phyloP scores from a whole-genome alignment of 2,888 invertebrate genomes.

The Limnephilus marmoratus region DNA sequence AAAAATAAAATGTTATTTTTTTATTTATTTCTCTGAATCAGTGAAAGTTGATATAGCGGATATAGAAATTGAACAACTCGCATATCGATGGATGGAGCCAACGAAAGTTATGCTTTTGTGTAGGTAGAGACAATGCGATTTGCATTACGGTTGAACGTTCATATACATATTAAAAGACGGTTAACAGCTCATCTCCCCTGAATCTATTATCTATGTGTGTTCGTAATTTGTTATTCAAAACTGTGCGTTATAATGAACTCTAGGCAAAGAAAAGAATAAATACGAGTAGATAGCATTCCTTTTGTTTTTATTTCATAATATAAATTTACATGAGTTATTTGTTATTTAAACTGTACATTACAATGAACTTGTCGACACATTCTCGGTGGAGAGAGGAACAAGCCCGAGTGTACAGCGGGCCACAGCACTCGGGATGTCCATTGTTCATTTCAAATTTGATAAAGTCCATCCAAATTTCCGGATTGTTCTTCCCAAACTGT shows the following conservation, averaged over 20 bases:
- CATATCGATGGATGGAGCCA: too few relatives aligned
- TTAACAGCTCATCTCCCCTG: too few relatives aligned
- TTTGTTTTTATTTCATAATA: conserved; percentile 19
- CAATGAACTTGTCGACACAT: conserved; percentile 77
- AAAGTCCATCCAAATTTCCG: conserved; percentile 85
- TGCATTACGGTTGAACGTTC: too few relatives aligned
- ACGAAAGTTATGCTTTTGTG: not conserved
- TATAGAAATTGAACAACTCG: too few relatives aligned
- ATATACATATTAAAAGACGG: too few relatives aligned
- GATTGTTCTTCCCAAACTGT: conserved; percentile 82
- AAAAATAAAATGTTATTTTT: too few relatives aligned
- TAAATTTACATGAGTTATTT: conserved; percentile 9
- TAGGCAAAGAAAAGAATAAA: conserved; percentile 78
- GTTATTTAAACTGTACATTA: conserved; percentile 76
- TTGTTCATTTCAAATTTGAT: conserved; percentile 82
- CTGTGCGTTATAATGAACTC: conserved; percentile 77
- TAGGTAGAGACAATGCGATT: not conserved
- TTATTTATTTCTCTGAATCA: too few relatives aligned
- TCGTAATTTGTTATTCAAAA: conserved; percentile 70
- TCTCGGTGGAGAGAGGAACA: conserved; percentile 77
- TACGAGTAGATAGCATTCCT: conserved; percentile 79
- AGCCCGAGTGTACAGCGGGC: conserved; percentile 80
- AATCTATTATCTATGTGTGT: not conserved
- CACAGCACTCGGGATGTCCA: conserved; percentile 78
- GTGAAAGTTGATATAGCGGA: too few relatives aligned